phyloP scores from a whole-genome alignment of 2,888 invertebrate genomes.

The Drosophila aldrichi region DNA sequence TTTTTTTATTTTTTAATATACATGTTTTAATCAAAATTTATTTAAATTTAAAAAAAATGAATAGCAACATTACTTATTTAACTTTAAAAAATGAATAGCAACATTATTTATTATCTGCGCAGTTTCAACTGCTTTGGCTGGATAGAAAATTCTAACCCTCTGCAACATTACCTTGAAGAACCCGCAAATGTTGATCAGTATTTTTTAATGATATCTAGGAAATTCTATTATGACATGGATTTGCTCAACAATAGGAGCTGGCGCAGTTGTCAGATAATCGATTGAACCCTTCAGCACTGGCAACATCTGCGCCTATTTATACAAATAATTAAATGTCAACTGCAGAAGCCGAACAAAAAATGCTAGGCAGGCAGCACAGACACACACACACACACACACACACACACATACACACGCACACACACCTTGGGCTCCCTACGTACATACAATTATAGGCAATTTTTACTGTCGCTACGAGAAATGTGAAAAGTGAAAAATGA shows the following conservation, averaged over 20 bases:
- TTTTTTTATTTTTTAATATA: too few relatives aligned
- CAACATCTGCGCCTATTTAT: slow-evolving; percentile 65
- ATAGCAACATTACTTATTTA: neutral
- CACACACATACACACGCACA: slow-evolving; percentile 10
- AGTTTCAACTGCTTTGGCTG: neutral
- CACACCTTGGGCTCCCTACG: slow-evolving; percentile 50
- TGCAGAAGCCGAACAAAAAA: slow-evolving; percentile 51
- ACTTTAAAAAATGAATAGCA: too few relatives aligned
- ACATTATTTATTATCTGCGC: too few relatives aligned
- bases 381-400: neutral
- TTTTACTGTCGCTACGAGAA: slow-evolving; percentile 43
- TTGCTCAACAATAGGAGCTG: slow-evolving; percentile 1
- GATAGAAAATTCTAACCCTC: neutral
- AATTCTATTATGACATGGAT: slow-evolving; percentile 3
- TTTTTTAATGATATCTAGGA: slow-evolving; percentile 1
- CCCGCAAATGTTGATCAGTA: neutral
- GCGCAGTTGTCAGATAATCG: slow-evolving; percentile 46
- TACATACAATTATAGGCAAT: slow-evolving; percentile 63
- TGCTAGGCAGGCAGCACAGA: slow-evolving; percentile 16
- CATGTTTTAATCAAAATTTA: too few relatives aligned
- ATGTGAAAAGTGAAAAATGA: slow-evolving; percentile 67
- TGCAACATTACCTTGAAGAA: neutral
- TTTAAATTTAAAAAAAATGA: too few relatives aligned
- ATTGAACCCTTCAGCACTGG: slow-evolving; percentile 58
- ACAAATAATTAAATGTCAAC: slow-evolving; percentile 79